A percentile compares a stretch with the other conserved stretches of the same genome.
These are phyloP conservation scores for Caenorhabditis imperialis DNA, from an alignment of 2,888 invertebrate genomes.

Conservation along the genomic window DNA sequence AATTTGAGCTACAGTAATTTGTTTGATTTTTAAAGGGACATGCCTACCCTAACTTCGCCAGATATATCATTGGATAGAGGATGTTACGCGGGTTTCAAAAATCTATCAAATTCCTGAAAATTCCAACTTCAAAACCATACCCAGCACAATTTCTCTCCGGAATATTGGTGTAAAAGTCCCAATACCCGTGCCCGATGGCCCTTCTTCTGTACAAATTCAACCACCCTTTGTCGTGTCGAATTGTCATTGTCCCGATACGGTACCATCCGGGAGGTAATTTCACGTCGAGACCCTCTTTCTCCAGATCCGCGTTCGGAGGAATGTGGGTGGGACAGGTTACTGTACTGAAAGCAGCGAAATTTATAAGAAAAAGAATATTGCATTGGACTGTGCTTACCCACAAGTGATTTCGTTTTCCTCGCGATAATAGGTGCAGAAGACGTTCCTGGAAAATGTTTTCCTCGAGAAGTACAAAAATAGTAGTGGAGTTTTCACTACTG, in stretches of 20 bases:
- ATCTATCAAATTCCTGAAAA: no score
- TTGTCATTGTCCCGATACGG: constrained; percentile 75
- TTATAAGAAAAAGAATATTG: constrained; percentile 6
- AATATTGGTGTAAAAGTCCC: constrained; percentile 78
- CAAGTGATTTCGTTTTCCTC: constrained; percentile 77
- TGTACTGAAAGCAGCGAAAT: constrained; percentile 60
- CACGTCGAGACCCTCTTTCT: constrained; percentile 73
- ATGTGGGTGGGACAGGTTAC: constrained; percentile 75
- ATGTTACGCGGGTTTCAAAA: no score
- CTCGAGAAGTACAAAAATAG: no score
- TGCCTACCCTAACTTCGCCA: no score
- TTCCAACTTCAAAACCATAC: no score
- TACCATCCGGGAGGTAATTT: constrained; percentile 77
- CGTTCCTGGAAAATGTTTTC: constrained; percentile 71
- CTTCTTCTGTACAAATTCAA: constrained; percentile 75
- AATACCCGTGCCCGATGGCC: constrained; percentile 75
- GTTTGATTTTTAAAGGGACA: no score
- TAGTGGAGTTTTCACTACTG: no score
- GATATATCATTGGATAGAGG: no score
- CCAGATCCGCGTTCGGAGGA: constrained; percentile 68
- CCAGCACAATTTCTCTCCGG: constrained; percentile 77
- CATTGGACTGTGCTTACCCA: constrained; percentile 64
- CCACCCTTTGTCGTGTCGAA: constrained; percentile 75
- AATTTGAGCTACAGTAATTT: no score
- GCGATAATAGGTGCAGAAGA: constrained; percentile 77